Conservation (phyloP, 2,113 vertebrate genomes). For the Serilophus lunatus region DNA sequence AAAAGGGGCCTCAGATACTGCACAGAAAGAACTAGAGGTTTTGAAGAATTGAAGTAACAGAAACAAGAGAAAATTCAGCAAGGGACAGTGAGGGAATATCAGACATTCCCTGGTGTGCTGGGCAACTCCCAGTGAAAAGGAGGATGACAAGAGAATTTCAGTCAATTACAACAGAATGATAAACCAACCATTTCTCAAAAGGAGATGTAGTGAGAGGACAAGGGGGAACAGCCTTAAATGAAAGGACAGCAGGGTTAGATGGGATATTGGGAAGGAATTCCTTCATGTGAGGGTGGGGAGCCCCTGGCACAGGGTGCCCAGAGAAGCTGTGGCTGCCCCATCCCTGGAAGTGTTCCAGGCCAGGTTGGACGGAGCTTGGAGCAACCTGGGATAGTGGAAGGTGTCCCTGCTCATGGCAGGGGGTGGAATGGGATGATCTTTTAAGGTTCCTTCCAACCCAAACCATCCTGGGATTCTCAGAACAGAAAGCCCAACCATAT, state of each 20-base stretch:
- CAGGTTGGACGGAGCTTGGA: too few relatives aligned
- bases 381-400: neutral
- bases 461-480: neutral
- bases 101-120: neutral
- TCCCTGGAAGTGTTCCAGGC: neutral
- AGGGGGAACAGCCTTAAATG: neutral
- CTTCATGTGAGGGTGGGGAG: neutral
- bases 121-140: too few relatives aligned
- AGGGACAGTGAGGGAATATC: neutral
- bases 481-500: neutral
- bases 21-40: neutral
- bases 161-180: neutral
- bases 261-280: neutral
- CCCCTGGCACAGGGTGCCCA: neutral
- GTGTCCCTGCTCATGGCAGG: neutral
- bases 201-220: neutral
- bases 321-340: neutral
- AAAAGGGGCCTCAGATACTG: rapidly evolving
- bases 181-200: neutral
- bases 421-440: rapidly evolving
- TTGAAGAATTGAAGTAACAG: neutral
- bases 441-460: neutral
- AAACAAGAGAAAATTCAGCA: neutral
- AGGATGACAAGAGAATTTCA: neutral
- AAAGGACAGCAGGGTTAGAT: rapidly evolving